A percentile compares a stretch with the other conserved stretches of the same genome.
Conservation (phyloP, 2,797 vertebrate species). For the Mico argentatus region DNA sequence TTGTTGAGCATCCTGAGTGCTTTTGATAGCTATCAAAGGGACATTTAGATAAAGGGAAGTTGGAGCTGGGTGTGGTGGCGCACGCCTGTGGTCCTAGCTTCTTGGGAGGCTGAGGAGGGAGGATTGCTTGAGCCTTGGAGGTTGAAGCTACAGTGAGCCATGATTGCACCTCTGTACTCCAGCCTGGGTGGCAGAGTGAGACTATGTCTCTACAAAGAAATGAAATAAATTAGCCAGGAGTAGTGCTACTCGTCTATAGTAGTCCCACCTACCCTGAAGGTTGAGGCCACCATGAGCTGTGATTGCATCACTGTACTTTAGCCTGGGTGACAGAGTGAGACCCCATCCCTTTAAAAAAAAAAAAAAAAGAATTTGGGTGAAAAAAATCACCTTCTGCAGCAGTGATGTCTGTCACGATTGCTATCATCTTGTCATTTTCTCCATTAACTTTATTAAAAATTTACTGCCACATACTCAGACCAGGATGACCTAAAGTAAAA, state of each 20-base stretch:
- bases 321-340: not conserved
- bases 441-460: not conserved
- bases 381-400: no score
- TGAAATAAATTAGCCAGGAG: not conserved
- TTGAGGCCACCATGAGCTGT: not conserved
- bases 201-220: not conserved
- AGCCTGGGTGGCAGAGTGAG: not conserved
- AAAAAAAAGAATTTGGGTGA: not conserved
- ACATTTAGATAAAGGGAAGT: not conserved
- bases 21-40: not conserved
- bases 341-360: not conserved
- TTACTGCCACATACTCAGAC: accelerated
- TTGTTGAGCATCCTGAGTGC: not conserved
- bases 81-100: not conserved
- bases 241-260: not conserved
- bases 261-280: not conserved
- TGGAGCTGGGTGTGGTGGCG: not conserved
- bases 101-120: not conserved
- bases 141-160: not conserved
- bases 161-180: not conserved
- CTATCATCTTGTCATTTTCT: no score
- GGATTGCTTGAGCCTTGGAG: not conserved
- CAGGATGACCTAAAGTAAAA: no score
- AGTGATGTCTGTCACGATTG: accelerated
- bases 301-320: not conserved